Evolutionary conservation across 2,888 invertebrate genomes (phyloP).

Genomic region (Psococerastis gibbosa): DNA sequence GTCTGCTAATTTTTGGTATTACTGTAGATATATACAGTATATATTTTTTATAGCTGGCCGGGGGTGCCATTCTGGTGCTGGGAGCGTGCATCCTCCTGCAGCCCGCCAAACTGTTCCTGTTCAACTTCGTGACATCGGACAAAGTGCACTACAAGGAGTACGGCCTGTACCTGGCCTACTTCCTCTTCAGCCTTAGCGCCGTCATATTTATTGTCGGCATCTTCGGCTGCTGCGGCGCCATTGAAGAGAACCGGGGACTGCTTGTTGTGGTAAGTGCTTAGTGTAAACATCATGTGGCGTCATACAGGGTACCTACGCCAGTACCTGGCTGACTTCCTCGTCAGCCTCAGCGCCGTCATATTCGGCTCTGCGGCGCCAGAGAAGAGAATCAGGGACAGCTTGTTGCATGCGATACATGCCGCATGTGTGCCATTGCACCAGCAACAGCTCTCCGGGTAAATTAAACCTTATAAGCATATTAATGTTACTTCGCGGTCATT

Average conservation of each 20-base stretch:
- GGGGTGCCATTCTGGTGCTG: slow-evolving; percentile 31
- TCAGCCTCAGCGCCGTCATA: no score
- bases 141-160: slow-evolving; percentile 26
- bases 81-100: slow-evolving; percentile 34
- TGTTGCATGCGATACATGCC: no score
- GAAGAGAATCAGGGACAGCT: no score
- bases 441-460: no score
- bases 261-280: slow-evolving; percentile 21
- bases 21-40: no score
- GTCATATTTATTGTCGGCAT: slow-evolving; percentile 34
- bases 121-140: slow-evolving; percentile 29
- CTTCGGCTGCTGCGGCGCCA: slow-evolving; percentile 36
- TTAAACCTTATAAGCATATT: no score
- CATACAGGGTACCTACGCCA: no score
- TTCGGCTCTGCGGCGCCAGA: no score
- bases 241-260: slow-evolving; percentile 29
- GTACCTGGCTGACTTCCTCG: no score
- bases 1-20: no score
- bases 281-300: no score
- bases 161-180: slow-evolving; percentile 30
- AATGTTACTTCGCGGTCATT: slow-evolving; percentile 4
- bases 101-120: slow-evolving; percentile 29
- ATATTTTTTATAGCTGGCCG: slow-evolving; percentile 28
- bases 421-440: no score
- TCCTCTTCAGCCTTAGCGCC: slow-evolving; percentile 31